Evolutionary conservation across 2,888 invertebrate genomes (phyloP).

Genomic region (Chydorus sphaericus): DNA sequence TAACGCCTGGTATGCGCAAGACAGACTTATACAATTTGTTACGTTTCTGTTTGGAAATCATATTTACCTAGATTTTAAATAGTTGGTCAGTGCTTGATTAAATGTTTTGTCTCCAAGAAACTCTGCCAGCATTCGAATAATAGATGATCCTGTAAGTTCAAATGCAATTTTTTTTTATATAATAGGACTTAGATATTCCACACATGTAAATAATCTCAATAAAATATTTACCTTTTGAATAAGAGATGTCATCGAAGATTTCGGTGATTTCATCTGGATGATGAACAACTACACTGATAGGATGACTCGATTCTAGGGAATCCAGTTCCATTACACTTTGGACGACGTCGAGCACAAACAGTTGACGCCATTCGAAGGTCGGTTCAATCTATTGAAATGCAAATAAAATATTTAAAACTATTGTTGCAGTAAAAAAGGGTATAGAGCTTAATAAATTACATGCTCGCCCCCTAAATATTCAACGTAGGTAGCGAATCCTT

Average conservation of each 20-base stretch:
- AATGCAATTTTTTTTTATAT: neutral
- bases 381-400: slow-evolving; percentile 38
- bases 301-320: slow-evolving; percentile 53
- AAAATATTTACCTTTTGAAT: slow-evolving; percentile 26
- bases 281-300: slow-evolving; percentile 24
- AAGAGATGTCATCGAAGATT: slow-evolving; percentile 29
- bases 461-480: slow-evolving; percentile 22
- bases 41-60: neutral
- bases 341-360: slow-evolving; percentile 59
- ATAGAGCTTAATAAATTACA: slow-evolving; percentile 29
- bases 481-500: slow-evolving; percentile 27
- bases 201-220: neutral
- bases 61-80: slow-evolving; percentile 37
- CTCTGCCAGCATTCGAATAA: slow-evolving; percentile 33
- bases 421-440: slow-evolving; percentile 15
- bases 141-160: slow-evolving; percentile 18
- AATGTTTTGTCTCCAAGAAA: slow-evolving; percentile 37
- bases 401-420: too few species aligned
- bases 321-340: slow-evolving; percentile 64
- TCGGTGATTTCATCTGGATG: slow-evolving; percentile 23
- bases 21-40: neutral
- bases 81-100: slow-evolving; percentile 48
- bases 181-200: neutral
- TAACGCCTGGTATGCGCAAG: slow-evolving; percentile 34
- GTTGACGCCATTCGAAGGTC: slow-evolving; percentile 59